Conservation (phyloP, 30 jellyfish, hydroid and myxozoan genomes). For the Catostylus mosaicus region DNA sequence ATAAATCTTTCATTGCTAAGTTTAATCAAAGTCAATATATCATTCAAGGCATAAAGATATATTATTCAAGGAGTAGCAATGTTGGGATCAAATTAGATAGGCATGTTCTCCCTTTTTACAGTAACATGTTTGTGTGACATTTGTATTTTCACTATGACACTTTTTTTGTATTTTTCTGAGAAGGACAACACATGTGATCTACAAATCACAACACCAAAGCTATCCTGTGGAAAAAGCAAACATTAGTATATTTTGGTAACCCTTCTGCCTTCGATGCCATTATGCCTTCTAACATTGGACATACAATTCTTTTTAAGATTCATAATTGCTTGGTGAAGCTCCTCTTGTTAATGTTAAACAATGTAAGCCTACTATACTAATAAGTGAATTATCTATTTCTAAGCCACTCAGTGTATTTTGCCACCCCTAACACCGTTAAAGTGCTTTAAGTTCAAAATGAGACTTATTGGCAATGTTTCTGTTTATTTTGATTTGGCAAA, state of each 20-base stretch:
- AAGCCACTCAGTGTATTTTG: no score
- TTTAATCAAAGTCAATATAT: no score
- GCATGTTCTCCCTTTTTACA: neutral
- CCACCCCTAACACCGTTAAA: no score
- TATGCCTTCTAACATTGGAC: constrained; percentile 5
- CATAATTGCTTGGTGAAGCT: neutral
- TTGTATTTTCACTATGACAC: constrained; percentile 39
- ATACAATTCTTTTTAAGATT: neutral
- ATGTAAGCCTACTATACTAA: neutral
- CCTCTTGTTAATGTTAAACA: neutral
- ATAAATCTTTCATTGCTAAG: no score
- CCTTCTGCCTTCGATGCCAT: constrained; percentile 10
- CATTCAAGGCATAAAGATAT: no score
- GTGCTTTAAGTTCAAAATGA: no score
- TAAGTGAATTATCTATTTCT: neutral
- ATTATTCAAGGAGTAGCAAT: no score
- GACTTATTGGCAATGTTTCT: no score
- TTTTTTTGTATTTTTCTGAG: constrained; percentile 58
- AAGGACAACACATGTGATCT: constrained; percentile 53
- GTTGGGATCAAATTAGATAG: no score
- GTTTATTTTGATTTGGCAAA: no score
- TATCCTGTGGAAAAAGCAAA: constrained; percentile 47
- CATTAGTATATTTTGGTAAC: constrained; percentile 48
- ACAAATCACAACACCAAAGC: constrained; percentile 41
- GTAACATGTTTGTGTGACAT: neutral